Evolutionary conservation across 35 echinoderm and acorn worm species (phyloP).

Genomic region (Nesometra sesokonis): DNA sequence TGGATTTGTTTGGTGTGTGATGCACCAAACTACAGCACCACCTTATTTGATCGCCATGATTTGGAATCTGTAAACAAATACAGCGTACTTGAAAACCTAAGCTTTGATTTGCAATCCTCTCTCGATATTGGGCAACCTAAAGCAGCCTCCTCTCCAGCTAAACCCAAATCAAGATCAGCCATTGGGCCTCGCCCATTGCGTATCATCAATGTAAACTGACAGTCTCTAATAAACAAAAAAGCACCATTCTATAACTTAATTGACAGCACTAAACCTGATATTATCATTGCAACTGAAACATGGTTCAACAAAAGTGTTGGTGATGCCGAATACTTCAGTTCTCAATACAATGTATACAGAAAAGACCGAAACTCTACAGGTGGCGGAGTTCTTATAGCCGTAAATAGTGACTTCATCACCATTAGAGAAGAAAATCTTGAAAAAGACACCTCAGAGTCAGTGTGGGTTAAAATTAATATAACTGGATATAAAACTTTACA

Average conservation of each 20-base stretch:
- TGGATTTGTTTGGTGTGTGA: constrained; percentile 53
- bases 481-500: constrained; percentile 15
- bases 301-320: constrained; percentile 34
- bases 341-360: constrained; percentile 27
- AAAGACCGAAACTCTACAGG: background rate
- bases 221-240: constrained; percentile 42
- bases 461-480: constrained; percentile 21
- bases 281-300: constrained; percentile 53
- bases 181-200: constrained; percentile 9
- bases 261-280: constrained; percentile 58
- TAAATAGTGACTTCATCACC: constrained; percentile 1
- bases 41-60: constrained; percentile 33
- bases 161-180: constrained; percentile 25
- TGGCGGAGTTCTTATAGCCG: background rate
- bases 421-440: constrained; percentile 1
- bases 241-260: constrained; percentile 28
- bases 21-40: constrained; percentile 34
- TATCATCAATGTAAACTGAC: constrained; percentile 50
- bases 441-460: background rate
- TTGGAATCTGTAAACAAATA: background rate
- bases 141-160: constrained; percentile 23
- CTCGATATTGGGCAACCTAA: constrained; percentile 20
- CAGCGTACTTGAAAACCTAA: constrained; percentile 5
- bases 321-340: constrained; percentile 44
- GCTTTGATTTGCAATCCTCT: constrained; percentile 5